Evolutionary conservation across 1,140 invertebrate genomes (phyloP).

Genomic region (Melipona quadrifasciata): DNA sequence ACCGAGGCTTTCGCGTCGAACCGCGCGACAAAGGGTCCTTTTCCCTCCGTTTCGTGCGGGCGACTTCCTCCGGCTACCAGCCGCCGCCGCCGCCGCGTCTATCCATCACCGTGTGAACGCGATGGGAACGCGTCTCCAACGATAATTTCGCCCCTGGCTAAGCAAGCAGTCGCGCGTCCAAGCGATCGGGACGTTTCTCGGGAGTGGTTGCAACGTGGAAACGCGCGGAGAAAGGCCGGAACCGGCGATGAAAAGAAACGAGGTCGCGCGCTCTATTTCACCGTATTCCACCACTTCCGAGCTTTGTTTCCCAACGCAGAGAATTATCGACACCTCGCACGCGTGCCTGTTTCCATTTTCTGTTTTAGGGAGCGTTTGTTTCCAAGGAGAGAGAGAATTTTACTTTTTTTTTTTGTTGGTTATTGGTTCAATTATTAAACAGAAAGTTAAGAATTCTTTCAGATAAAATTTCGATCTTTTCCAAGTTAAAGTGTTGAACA

Average conservation of each 20-base stretch:
- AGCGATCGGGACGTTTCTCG: neutral
- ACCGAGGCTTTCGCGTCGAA: neutral
- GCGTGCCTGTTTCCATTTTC: neutral
- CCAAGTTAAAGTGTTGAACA: too few species aligned
- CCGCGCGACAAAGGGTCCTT: neutral
- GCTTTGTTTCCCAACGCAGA: neutral
- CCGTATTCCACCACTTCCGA: neutral
- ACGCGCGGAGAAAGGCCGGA: neutral
- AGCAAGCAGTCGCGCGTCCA: neutral
- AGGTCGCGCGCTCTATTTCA: slow-evolving; percentile 17
- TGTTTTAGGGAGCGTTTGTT: too few species aligned
- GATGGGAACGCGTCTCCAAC: neutral
- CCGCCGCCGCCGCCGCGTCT: neutral
- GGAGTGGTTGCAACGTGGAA: neutral
- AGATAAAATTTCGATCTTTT: too few species aligned
- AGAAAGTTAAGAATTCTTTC: too few species aligned
- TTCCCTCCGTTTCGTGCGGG: too few species aligned
- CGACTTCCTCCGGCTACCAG: neutral
- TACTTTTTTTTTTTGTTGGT: too few species aligned
- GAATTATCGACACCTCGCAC: neutral
- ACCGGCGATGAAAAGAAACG: neutral
- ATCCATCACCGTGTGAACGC: slow-evolving; percentile 1
- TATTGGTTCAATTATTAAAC: too few species aligned
- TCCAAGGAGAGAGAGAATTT: too few species aligned
- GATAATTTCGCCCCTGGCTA: neutral